These are phyloP conservation scores for Crocuta crocuta DNA, from an alignment of 2,113 vertebrate genomes.

Conservation along the genomic window DNA sequence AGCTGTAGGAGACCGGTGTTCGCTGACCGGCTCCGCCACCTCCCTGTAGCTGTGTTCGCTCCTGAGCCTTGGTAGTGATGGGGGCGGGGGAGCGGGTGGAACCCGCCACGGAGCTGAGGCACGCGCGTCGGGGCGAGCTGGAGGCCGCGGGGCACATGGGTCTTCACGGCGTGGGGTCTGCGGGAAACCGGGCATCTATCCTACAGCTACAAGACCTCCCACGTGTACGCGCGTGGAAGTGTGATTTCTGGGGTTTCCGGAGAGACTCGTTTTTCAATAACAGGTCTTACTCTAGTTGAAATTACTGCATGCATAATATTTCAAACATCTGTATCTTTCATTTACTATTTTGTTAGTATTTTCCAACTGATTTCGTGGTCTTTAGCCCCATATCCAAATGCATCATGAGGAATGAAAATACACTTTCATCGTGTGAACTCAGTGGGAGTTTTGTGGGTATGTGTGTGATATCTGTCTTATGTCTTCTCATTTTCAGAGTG, in stretches of 20 bases:
- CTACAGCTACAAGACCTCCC: too few species aligned
- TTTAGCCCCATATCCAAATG: background rate
- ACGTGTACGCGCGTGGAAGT: background rate
- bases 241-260: background rate
- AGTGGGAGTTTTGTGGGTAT: background rate
- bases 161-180: background rate
- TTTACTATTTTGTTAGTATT: background rate
- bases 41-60: background rate
- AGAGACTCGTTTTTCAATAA: background rate
- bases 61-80: too few species aligned
- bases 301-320: background rate
- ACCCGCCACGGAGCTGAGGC: accelerated
- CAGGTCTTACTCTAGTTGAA: background rate
- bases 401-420: background rate
- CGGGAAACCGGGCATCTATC: background rate
- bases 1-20: accelerated
- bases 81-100: background rate
- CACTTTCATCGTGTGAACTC: too few species aligned
- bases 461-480: background rate
- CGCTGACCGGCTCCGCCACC: accelerated
- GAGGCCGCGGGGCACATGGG: accelerated
- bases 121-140: background rate
- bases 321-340: background rate
- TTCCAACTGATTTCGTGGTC: background rate
- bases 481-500: background rate